Base-by-base conservation (phyloP, 2,888 invertebrate genomes). In the Perizoma flavofasciatum region DNA sequence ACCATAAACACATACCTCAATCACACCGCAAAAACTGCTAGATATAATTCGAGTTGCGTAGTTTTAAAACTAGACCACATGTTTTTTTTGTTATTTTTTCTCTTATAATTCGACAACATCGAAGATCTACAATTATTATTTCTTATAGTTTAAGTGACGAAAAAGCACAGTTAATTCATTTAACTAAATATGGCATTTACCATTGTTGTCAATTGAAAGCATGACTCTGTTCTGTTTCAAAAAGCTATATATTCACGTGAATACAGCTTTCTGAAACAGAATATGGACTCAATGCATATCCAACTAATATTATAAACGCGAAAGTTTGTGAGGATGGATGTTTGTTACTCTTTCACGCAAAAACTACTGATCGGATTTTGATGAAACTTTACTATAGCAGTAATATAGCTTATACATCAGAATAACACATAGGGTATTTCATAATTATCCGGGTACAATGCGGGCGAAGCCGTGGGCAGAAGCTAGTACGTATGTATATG, bases 21-120 rank as follows among this genome's bases (percentile, higher is more conserved):
- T 60, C 55, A 49, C 58, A 56, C 37, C 44, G 39, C 50, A 60
- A 41, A 37, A n/a, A 54, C 46, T 61, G 60, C 54, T 57, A 59
- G 34, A 39, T 55, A 41, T 41, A 67, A 68, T 67, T 69, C 70
- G 69, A 70, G 68, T 58, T 51, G 50, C 32, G 11, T 43, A 53
- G 35, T 47, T 40, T 65, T 66, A 46, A 22, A 53, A 66, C 59
- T 61, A 46, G 45, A 71, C 51, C 35, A 59, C 49, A 57, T 49
- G 47, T 67, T 65, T 63, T 62, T 55, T 49, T 45, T 10, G 35
- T 54, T 53, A 3, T 5, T 57, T 57, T 50, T 53, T 58, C 52
- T 11, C 45, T 47, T 40, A 58, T 55, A 54, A 49, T 55, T 57
- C 57, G 61, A 57, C 56, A 40, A 49, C 46, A 58, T 61, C 44